A percentile compares a stretch with the other conserved stretches of the same genome.
Conservation (phyloP, 2,888 invertebrate genomes). For the Ethmia dodecea region DNA sequence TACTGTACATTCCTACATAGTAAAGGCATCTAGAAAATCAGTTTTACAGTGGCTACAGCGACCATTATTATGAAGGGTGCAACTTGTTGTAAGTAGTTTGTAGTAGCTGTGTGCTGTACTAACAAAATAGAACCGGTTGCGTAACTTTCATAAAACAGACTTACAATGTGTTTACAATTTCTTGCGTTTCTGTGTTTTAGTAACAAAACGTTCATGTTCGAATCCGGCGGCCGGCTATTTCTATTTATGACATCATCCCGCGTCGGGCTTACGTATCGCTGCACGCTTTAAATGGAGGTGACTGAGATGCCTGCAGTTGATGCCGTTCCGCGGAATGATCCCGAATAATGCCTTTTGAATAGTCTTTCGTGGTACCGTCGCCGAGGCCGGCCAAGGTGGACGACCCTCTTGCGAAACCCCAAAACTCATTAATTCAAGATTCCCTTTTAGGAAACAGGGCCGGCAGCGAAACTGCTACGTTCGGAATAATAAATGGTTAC, state of each 20-base stretch:
- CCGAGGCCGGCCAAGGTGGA: conserved; percentile 47
- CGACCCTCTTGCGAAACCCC: conserved; percentile 60
- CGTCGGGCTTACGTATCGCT: conserved; percentile 76
- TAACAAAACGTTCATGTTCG: conserved; percentile 53
- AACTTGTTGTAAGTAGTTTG: neutral
- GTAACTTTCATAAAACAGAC: conserved; percentile 10
- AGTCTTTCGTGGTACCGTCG: conserved; percentile 48
- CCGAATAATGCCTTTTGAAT: conserved; percentile 68
- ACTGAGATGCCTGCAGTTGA: conserved; percentile 72
- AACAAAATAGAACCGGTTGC: conserved; percentile 13
- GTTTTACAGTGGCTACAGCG: neutral
- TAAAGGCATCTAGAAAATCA: too few species aligned
- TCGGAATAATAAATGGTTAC: conserved; percentile 50
- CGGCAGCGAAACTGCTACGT: conserved; percentile 44
- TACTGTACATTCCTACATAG: too few species aligned
- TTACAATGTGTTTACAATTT: conserved; percentile 42
- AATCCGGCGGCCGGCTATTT: conserved; percentile 70
- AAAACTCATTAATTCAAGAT: conserved; percentile 69
- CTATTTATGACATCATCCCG: conserved; percentile 79
- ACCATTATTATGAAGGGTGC: neutral
- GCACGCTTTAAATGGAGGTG: conserved; percentile 78
- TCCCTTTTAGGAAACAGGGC: conserved; percentile 64
- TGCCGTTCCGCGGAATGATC: conserved; percentile 72
- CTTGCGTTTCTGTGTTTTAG: conserved; percentile 50
- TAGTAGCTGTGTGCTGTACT: neutral